A percentile compares a stretch with the other conserved stretches of the same genome.
These are phyloP conservation scores for Mesocentrotus franciscanus DNA, from an alignment of 53 echinoderm and acorn worm genomes.

Conservation along the genomic window DNA sequence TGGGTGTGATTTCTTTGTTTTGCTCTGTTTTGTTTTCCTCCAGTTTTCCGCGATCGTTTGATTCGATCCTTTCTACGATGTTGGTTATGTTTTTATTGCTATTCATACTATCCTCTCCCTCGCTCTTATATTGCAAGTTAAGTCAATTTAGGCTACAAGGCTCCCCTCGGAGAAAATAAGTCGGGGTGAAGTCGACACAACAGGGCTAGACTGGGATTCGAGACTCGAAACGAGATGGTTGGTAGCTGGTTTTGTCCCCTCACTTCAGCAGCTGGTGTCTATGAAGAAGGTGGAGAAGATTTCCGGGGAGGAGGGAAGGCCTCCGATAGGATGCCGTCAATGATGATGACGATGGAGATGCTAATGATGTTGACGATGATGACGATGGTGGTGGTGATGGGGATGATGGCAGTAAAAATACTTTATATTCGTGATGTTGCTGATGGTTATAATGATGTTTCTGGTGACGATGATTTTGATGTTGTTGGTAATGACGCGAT, in stretches of 20 bases:
- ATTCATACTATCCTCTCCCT: not conserved
- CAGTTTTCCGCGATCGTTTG: not conserved
- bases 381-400: not conserved
- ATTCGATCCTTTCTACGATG: conserved; percentile 20
- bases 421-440: not conserved
- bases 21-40: conserved; percentile 15
- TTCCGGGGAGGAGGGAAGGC: not conserved
- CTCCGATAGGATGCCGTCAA: not conserved
- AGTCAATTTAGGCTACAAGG: conserved; percentile 66
- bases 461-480: not conserved
- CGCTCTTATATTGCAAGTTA: conserved; percentile 46
- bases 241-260: not conserved
- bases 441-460: not conserved
- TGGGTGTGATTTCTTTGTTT: conserved; percentile 46
- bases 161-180: conserved; percentile 33
- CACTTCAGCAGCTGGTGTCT: not conserved
- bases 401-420: too few species aligned
- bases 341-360: not conserved
- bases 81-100: conserved; percentile 49
- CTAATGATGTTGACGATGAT: not conserved
- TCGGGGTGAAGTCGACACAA: not conserved
- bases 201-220: not conserved
- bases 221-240: not conserved
- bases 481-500: not conserved
- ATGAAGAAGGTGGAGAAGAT: not conserved